Evolutionary conservation across 2,888 invertebrate species (phyloP).

Genomic region (Drosophila mulleri): DNA sequence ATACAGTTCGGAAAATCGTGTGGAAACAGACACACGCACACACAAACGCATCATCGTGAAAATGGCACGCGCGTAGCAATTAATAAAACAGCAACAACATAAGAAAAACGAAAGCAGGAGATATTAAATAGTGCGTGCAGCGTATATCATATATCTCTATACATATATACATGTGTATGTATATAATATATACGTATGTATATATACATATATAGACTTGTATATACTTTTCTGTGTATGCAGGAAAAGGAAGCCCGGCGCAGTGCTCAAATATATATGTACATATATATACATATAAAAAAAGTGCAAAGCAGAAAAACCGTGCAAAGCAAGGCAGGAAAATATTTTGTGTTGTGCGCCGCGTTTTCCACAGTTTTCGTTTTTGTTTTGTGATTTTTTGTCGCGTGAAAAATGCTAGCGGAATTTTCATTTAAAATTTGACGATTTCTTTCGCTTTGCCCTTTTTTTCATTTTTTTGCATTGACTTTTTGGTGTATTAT

Average conservation of each 20-base stretch:
- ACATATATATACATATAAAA: not conserved
- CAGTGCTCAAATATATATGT: constrained; percentile 47
- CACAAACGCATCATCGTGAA: constrained; percentile 25
- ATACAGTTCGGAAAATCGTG: constrained; percentile 29
- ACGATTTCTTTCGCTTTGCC: constrained; percentile 15
- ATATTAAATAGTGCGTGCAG: constrained; percentile 39
- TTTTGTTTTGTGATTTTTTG: constrained; percentile 33
- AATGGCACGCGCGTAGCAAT: constrained; percentile 74
- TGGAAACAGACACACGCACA: constrained; percentile 20
- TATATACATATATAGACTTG: constrained; percentile 8
- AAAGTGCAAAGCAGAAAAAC: constrained; percentile 39
- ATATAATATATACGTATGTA: not conserved
- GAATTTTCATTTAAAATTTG: constrained; percentile 59
- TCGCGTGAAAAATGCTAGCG: constrained; percentile 50
- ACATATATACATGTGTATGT: constrained; percentile 10
- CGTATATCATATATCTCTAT: constrained; percentile 22
- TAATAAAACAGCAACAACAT: constrained; percentile 55
- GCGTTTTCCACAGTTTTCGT: constrained; percentile 11
- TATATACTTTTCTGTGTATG: constrained; percentile 30
- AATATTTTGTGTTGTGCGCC: constrained; percentile 24
- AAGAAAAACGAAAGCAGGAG: constrained; percentile 31
- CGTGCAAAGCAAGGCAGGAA: constrained; percentile 19
- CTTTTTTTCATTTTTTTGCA: constrained; percentile 25
- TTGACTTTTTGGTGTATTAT: constrained; percentile 73
- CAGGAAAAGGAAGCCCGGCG: constrained; percentile 60